Percentiles rank a stretch among this genome's conserved stretches.
These are phyloP conservation scores for Caenorhabditis tropicalis DNA, from an alignment of 1,140 invertebrate genomes.

Conservation along the genomic window DNA sequence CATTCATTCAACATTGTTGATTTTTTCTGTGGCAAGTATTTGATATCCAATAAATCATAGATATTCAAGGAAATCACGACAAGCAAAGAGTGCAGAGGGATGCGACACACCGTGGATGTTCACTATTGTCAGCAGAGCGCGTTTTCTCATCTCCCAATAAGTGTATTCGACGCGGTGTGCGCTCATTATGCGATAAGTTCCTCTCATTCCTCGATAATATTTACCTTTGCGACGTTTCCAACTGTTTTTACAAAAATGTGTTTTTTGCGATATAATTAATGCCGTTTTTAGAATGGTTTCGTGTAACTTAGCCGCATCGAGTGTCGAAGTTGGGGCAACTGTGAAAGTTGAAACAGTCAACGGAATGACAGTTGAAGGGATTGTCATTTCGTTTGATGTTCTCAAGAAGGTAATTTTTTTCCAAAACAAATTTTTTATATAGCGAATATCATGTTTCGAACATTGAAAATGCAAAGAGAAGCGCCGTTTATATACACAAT, in stretches of 20 bases:
- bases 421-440: not conserved
- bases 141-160: not conserved
- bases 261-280: not conserved
- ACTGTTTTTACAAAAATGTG: not conserved
- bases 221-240: too few relatives aligned
- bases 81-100: not conserved
- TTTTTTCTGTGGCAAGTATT: too few relatives aligned
- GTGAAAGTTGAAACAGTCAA: conserved; percentile 48
- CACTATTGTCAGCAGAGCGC: not conserved
- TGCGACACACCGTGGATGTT: not conserved
- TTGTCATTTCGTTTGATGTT: conserved; percentile 53
- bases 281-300: not conserved
- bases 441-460: too few relatives aligned
- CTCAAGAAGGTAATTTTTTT: conserved; percentile 33
- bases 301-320: not conserved
- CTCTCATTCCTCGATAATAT: not conserved
- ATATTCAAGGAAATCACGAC: not conserved
- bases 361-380: conserved; percentile 16
- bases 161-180: not conserved
- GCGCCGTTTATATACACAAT: too few relatives aligned
- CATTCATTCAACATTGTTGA: too few relatives aligned
- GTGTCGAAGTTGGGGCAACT: conserved; percentile 25
- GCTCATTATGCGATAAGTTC: not conserved
- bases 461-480: too few relatives aligned
- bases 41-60: too few relatives aligned